Evolutionary conservation across 2,888 invertebrate species (phyloP).

Genomic region (Nezara viridula): DNA sequence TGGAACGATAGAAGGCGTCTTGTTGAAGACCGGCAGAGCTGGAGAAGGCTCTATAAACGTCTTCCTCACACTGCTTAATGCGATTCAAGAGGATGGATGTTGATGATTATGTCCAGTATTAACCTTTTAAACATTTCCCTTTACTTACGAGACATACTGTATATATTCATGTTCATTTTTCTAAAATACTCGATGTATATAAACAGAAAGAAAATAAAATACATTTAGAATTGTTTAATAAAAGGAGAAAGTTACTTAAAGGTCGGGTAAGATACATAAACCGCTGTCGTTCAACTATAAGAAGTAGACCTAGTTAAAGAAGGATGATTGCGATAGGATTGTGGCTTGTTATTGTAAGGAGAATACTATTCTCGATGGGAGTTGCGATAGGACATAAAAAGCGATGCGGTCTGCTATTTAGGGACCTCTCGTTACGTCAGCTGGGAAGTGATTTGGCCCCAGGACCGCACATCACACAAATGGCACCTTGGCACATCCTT

Average conservation of each 20-base stretch:
- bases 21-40: too few relatives aligned
- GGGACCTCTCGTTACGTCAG: neutral
- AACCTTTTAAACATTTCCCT: too few relatives aligned
- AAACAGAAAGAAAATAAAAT: neutral
- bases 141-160: too few relatives aligned
- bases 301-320: neutral
- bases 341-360: slow-evolving; percentile 31
- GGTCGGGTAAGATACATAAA: neutral
- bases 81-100: too few relatives aligned
- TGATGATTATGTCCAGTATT: too few relatives aligned
- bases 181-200: too few relatives aligned
- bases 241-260: neutral
- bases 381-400: neutral
- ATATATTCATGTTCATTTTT: too few relatives aligned
- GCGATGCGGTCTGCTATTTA: neutral
- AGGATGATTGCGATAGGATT: neutral
- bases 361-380: neutral
- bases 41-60: too few relatives aligned
- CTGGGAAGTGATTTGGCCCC: neutral
- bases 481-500: slow-evolving; percentile 4
- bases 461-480: slow-evolving; percentile 32
- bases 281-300: neutral
- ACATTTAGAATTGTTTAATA: neutral
- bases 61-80: too few relatives aligned
- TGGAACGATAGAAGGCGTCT: too few relatives aligned